Percentiles rank a stretch among this genome's conserved stretches.
phyloP scores from a whole-genome alignment of 2,888 invertebrate species.

The Andrena praecox region DNA sequence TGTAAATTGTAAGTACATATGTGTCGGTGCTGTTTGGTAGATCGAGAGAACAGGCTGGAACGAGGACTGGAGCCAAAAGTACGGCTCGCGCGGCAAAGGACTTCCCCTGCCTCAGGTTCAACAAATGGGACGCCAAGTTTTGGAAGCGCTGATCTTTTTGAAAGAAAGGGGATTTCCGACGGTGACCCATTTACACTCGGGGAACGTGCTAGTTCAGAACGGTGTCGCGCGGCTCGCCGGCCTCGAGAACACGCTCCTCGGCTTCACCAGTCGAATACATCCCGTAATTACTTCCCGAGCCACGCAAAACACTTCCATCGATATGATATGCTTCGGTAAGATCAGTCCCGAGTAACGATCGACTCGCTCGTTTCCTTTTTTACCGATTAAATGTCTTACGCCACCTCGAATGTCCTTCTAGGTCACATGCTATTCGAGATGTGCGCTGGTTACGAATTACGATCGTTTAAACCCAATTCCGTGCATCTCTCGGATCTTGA shows the following conservation, averaged over 20 bases:
- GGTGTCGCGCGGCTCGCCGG: slow-evolving; percentile 96
- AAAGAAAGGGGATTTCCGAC: slow-evolving; percentile 95
- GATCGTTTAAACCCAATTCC: slow-evolving; percentile 90
- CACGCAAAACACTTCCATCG: slow-evolving; percentile 86
- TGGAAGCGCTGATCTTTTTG: slow-evolving; percentile 94
- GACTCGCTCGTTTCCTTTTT: background rate
- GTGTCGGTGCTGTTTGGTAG: slow-evolving; percentile 63
- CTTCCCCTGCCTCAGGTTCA: slow-evolving; percentile 93
- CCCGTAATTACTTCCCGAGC: slow-evolving; percentile 86
- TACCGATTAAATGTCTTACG: slow-evolving; percentile 5
- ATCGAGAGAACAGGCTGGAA: slow-evolving; percentile 89
- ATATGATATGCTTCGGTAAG: slow-evolving; percentile 90
- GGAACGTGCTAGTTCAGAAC: slow-evolving; percentile 96
- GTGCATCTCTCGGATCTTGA: slow-evolving; percentile 90
- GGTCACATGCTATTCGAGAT: slow-evolving; percentile 95
- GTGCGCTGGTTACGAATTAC: slow-evolving; percentile 94
- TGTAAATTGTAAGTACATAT: background rate
- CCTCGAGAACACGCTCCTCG: slow-evolving; percentile 93
- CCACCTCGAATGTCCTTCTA: slow-evolving; percentile 73
- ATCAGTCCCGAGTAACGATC: background rate
- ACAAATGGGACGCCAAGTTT: slow-evolving; percentile 93
- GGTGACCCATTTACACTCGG: slow-evolving; percentile 94
- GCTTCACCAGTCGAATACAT: slow-evolving; percentile 88
- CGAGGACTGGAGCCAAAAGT: slow-evolving; percentile 92
- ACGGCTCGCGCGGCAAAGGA: slow-evolving; percentile 89